Conservation (phyloP, 1,140 invertebrate species). For the Eriocheir sinensis region DNA sequence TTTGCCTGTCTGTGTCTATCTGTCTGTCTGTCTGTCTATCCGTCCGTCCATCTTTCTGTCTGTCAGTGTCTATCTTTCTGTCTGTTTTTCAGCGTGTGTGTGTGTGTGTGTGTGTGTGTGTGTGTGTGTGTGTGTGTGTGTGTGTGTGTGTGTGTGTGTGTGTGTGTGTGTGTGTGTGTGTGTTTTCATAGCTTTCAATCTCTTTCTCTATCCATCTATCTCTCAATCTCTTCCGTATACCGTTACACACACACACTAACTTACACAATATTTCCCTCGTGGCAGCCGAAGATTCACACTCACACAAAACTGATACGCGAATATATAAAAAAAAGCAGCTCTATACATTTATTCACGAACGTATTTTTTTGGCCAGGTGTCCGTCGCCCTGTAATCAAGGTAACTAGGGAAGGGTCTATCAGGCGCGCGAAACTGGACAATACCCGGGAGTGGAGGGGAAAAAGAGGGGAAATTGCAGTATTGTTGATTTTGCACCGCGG, state of each 20-base stretch:
- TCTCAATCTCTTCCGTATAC: not conserved
- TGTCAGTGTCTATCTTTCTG: not conserved
- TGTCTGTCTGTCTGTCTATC: not conserved
- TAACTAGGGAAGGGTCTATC: too few species aligned
- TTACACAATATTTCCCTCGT: not conserved
- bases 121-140: not conserved
- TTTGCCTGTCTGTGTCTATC: constrained; percentile 30
- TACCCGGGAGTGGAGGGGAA: too few species aligned
- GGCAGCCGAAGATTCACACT: not conserved
- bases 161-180: not conserved
- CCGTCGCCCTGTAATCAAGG: too few species aligned
- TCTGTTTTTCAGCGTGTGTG: not conserved
- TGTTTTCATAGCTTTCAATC: not conserved
- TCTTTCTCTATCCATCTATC: not conserved
- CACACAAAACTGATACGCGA: not conserved
- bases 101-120: not conserved
- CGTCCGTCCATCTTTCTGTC: not conserved
- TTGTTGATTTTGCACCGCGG: too few species aligned
- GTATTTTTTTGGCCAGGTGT: too few species aligned
- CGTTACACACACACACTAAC: not conserved
- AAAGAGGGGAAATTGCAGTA: too few species aligned
- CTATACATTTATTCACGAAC: too few species aligned
- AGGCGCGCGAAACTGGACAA: too few species aligned
- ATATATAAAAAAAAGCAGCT: not conserved
- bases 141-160: not conserved